A percentile compares a stretch with the other conserved stretches of the same genome.
Conservation (phyloP, 1,140 invertebrate species). For the Luehdorfia chinensis region DNA sequence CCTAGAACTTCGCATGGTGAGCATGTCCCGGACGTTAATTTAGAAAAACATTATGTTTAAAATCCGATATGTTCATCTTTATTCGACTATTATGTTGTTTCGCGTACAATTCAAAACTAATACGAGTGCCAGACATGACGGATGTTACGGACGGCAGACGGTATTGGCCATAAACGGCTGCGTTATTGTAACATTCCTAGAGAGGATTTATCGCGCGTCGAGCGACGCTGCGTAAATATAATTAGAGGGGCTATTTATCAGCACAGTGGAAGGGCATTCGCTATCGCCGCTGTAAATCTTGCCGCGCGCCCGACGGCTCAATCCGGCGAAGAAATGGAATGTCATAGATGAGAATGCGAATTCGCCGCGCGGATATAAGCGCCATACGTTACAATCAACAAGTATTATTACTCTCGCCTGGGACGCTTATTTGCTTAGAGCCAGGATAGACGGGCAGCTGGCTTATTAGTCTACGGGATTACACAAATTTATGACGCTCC, state of each 20-base stretch:
- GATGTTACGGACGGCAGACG: conserved; percentile 28
- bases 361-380: conserved; percentile 20
- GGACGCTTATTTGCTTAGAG: conserved; percentile 33
- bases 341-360: conserved; percentile 24
- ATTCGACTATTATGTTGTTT: too few species aligned
- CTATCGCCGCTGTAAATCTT: conserved; percentile 65
- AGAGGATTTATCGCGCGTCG: conserved; percentile 57
- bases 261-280: conserved; percentile 58
- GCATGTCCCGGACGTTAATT: too few species aligned
- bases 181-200: conserved; percentile 57
- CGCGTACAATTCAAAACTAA: conserved; percentile 37
- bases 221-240: conserved; percentile 70
- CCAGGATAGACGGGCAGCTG: conserved; percentile 13
- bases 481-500: conserved; percentile 37
- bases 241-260: conserved; percentile 73
- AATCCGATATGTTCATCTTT: too few species aligned
- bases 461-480: conserved; percentile 38
- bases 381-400: conserved; percentile 46
- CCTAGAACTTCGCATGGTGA: conserved; percentile 46
- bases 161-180: conserved; percentile 45
- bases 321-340: conserved; percentile 54
- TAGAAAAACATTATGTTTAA: too few species aligned
- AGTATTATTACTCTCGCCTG: conserved; percentile 39
- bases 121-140: conserved; percentile 38
- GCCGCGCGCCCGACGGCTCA: conserved; percentile 53